phyloP scores from a whole-genome alignment of 1,140 invertebrate species.

The Ooceraea biroi region DNA sequence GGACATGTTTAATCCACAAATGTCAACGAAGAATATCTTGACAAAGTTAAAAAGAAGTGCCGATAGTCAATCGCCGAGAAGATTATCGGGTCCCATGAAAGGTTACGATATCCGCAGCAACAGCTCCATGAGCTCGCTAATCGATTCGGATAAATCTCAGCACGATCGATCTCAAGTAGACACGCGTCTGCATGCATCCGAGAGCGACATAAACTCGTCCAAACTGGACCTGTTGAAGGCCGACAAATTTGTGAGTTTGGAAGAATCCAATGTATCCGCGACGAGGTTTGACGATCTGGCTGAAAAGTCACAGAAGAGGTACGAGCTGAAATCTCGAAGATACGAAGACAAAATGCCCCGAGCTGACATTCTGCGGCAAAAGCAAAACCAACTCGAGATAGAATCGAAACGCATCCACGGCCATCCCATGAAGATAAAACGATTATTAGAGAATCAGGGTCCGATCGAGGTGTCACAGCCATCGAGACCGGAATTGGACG shows the following conservation, averaged over 20 bases:
- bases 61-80: constrained; percentile 83
- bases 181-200: constrained; percentile 69
- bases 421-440: constrained; percentile 59
- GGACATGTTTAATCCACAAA: constrained; percentile 85
- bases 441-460: constrained; percentile 62
- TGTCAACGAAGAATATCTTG: constrained; percentile 85
- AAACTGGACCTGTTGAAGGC: constrained; percentile 69
- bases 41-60: constrained; percentile 84
- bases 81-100: constrained; percentile 85
- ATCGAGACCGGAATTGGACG: constrained; percentile 59
- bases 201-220: constrained; percentile 69
- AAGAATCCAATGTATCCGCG: constrained; percentile 66
- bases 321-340: constrained; percentile 81
- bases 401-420: constrained; percentile 69
- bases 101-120: constrained; percentile 85
- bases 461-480: constrained; percentile 40
- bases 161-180: constrained; percentile 82
- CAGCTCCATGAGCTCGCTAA: constrained; percentile 84
- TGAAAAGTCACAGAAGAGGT: constrained; percentile 74
- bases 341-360: constrained; percentile 85
- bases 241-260: constrained; percentile 65
- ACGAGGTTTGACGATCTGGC: constrained; percentile 55
- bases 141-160: constrained; percentile 85
- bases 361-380: constrained; percentile 75
- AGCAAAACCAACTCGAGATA: constrained; percentile 75